Base-by-base conservation (phyloP, 2,888 invertebrate genomes). In the Odontocerum albicorne region DNA sequence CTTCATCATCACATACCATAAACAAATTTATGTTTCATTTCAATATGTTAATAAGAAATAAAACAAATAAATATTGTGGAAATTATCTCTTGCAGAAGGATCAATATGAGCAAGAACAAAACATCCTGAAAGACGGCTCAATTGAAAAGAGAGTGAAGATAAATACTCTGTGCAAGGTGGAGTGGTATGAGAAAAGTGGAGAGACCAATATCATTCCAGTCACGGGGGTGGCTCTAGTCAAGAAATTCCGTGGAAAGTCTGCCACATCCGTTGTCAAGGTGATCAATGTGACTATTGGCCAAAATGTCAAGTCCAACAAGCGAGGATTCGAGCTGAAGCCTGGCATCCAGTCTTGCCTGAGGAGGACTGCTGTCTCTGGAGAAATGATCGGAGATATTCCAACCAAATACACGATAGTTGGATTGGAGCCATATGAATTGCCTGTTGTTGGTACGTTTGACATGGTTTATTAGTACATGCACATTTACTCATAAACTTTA, bases 401-500 rank as follows among this genome's bases (percentile, higher is more conserved):
- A 19, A 84, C 85, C 59, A 79, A 80, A 60, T 87, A 86, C 65
- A 79, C 81, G 43, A 76, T 86, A 64, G 82, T 81, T 63, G 87
- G 86, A 21, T 73, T 87, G 52, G 81, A 84, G 65, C 77, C 76
- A 65, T 83, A 84, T 66, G 86, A 87, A 70, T 71, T 85, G n/a
- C 86, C 86, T 45, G 85, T 85, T 64, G 82, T 86, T 64, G 86
- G 86, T 86, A 73, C 76, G 75, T 65, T n/a, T n/a, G n/a, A n/a
- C n/a, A n/a, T n/a, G n/a, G n/a, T n/a, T n/a, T n/a, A n/a, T n/a
- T n/a, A n/a, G n/a, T n/a, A n/a, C n/a, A n/a, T n/a, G n/a, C n/a
- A n/a, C n/a, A n/a, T n/a, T n/a, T n/a, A n/a, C n/a, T n/a, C n/a
- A n/a, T n/a, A n/a, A n/a, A n/a, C n/a, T n/a, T n/a, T n/a, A n/a